Conservation (phyloP, 2,888 invertebrate genomes). For the Dryobotodes eremita region DNA sequence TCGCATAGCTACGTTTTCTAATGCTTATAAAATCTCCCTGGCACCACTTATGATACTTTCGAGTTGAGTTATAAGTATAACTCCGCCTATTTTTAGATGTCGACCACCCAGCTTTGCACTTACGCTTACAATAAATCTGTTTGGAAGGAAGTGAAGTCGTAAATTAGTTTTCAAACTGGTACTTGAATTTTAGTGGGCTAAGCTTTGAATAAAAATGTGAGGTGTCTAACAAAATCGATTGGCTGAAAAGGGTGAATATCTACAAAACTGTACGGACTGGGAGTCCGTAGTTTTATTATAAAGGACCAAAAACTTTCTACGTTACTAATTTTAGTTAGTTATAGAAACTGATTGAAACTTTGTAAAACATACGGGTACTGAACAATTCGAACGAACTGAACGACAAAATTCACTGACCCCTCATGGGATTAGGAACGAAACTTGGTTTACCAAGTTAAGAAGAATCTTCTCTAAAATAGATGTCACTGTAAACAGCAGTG, state of each 20-base stretch:
- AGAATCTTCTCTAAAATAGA: constrained; percentile 42
- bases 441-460: constrained; percentile 22
- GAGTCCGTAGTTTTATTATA: background rate
- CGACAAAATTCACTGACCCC: constrained; percentile 11
- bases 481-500: constrained; percentile 58
- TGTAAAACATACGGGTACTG: background rate
- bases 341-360: background rate
- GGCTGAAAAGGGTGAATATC: background rate
- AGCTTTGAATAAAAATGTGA: background rate
- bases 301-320: background rate
- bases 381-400: constrained; percentile 9
- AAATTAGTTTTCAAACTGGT: constrained; percentile 31
- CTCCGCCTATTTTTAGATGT: constrained; percentile 27
- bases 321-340: background rate
- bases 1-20: constrained; percentile 14
- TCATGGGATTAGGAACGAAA: constrained; percentile 21
- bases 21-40: constrained; percentile 34
- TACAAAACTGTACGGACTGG: background rate
- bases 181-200: constrained; percentile 15
- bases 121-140: constrained; percentile 54
- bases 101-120: constrained; percentile 48
- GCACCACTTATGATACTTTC: constrained; percentile 41
- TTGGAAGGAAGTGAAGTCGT: constrained; percentile 24
- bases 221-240: background rate
- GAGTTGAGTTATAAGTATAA: constrained; percentile 13